Conservation (phyloP, 2,797 vertebrate species). For the Gymnocypris eckloni region DNA sequence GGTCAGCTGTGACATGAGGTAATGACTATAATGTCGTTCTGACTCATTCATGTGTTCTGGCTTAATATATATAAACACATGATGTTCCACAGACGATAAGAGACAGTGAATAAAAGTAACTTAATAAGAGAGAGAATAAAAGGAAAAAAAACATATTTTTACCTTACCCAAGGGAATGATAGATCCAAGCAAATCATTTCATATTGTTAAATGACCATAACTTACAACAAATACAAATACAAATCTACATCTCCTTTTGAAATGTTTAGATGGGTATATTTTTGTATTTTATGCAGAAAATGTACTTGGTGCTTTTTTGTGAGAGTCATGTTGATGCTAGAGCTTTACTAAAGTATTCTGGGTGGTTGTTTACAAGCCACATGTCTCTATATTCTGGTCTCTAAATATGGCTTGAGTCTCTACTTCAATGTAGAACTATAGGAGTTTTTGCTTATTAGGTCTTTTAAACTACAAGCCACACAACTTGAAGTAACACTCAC, state of each 20-base stretch:
- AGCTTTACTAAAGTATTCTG: background rate
- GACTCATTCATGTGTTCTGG: constrained; percentile 47
- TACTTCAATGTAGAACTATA: background rate
- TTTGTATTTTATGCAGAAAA: background rate
- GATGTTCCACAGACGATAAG: background rate
- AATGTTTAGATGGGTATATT: background rate
- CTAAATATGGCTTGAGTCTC: background rate
- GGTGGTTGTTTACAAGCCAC: background rate
- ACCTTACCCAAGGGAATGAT: background rate
- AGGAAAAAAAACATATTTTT: background rate
- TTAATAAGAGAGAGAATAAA: background rate
- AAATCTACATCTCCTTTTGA: background rate
- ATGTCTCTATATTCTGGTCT: background rate
- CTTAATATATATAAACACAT: constrained; percentile 60
- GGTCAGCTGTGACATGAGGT: constrained; percentile 70
- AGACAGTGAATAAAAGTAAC: background rate
- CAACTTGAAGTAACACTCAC: background rate
- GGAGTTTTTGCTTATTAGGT: background rate
- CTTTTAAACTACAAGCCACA: background rate
- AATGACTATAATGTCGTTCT: constrained; percentile 59
- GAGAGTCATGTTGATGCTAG: background rate
- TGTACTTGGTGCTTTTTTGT: background rate
- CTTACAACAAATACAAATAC: background rate
- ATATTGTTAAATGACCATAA: background rate
- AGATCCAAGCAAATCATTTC: background rate